Conservation (phyloP, 2,113 vertebrate genomes). For the Oceanodroma tethys region DNA sequence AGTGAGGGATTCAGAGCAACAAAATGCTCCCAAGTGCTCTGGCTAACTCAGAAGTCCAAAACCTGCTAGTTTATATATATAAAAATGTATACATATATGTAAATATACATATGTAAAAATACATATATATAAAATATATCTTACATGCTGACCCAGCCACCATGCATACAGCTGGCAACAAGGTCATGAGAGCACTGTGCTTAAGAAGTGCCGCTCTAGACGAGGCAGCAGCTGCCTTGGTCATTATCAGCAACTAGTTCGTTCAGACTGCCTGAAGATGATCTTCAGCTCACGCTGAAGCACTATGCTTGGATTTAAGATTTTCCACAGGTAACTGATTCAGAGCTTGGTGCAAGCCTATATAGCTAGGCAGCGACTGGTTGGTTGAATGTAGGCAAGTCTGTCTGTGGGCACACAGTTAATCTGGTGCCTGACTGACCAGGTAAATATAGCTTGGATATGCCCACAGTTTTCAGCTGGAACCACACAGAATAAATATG, state of each 20-base stretch:
- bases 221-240: background rate
- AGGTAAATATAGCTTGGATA: background rate
- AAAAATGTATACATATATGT: background rate
- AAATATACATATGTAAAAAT: too few relatives aligned
- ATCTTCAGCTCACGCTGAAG: background rate
- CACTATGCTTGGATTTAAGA: background rate
- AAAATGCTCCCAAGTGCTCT: background rate
- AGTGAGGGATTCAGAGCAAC: background rate
- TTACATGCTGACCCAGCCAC: background rate
- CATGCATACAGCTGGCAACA: background rate
- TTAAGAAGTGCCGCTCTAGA: background rate
- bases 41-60: background rate
- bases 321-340: background rate
- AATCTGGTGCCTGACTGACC: background rate
- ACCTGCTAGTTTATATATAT: background rate
- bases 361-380: background rate
- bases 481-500: background rate
- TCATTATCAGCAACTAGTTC: background rate
- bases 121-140: background rate
- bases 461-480: background rate
- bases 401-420: background rate
- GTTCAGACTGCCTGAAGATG: background rate
- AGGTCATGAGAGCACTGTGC: fast-evolving
- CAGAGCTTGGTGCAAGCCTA: background rate
- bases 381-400: background rate